Evolutionary conservation across 2,888 invertebrate genomes (phyloP).

Genomic region (Pantelozetes paolii): DNA sequence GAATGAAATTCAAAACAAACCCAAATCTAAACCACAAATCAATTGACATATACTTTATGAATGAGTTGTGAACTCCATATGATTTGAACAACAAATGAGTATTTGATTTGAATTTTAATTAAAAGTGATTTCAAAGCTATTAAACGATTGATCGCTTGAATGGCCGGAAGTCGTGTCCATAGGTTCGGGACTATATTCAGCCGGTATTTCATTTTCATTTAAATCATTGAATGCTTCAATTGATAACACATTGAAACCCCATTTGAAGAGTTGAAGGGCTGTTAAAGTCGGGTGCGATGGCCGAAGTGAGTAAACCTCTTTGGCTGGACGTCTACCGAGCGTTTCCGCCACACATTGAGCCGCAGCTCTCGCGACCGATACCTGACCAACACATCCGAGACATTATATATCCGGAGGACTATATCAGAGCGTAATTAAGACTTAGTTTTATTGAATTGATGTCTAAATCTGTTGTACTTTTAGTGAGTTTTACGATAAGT

Average conservation of each 20-base stretch:
- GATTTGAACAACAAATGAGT: no score
- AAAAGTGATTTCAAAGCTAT: no score
- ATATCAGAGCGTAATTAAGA: conserved; percentile 69
- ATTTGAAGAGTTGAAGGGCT: conserved; percentile 60
- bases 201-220: not conserved
- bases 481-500: conserved; percentile 54
- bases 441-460: not conserved
- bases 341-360: conserved; percentile 82
- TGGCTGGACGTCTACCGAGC: conserved; percentile 89
- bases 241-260: not conserved
- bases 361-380: conserved; percentile 52
- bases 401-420: conserved; percentile 63
- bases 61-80: no score
- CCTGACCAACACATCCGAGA: conserved; percentile 40
- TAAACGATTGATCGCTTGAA: not conserved
- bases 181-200: conserved; percentile 21
- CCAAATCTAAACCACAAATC: no score
- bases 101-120: no score
- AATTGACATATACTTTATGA: no score
- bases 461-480: conserved; percentile 45
- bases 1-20: no score
- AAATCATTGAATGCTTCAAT: not conserved
- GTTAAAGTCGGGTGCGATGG: conserved; percentile 71
- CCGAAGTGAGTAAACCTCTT: conserved; percentile 74
- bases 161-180: conserved; percentile 22